phyloP scores from a whole-genome alignment of 2,797 vertebrate genomes.

The Huso huso region DNA sequence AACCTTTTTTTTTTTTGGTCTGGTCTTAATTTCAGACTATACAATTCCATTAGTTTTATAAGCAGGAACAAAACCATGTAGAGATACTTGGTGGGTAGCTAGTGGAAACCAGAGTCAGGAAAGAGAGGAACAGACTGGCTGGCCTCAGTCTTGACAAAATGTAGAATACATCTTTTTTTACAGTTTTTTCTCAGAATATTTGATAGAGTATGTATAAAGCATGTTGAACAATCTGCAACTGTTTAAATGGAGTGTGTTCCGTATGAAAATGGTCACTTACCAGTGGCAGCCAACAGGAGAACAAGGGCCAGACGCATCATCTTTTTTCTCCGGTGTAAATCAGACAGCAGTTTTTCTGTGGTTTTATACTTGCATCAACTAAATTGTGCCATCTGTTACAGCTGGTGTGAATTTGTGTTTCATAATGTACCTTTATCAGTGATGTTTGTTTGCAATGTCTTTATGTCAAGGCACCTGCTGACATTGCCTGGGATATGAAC shows the following conservation, averaged over 20 bases:
- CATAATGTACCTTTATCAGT: background rate
- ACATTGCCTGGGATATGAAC: background rate
- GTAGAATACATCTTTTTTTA: no score
- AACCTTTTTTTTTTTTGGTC: no score
- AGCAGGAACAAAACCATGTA: no score
- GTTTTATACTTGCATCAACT: background rate
- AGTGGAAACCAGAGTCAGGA: no score
- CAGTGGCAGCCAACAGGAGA: slow-evolving; percentile 32
- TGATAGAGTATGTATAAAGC: no score
- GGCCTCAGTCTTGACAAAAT: no score
- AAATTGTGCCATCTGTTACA: background rate
- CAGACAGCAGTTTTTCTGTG: background rate
- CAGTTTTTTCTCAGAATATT: no score
- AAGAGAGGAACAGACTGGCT: no score
- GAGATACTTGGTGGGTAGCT: no score
- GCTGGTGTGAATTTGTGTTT: background rate
- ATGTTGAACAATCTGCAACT: no score
- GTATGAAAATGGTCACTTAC: slow-evolving; percentile 27
- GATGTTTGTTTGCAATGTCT: background rate
- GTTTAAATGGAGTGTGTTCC: background rate
- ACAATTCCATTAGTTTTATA: no score
- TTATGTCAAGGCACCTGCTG: background rate
- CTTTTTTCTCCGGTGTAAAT: background rate
- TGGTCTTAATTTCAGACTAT: no score
- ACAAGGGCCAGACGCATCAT: slow-evolving; percentile 33